Evolutionary conservation across 1,140 invertebrate species (phyloP).

Genomic region (Bombus polaris): DNA sequence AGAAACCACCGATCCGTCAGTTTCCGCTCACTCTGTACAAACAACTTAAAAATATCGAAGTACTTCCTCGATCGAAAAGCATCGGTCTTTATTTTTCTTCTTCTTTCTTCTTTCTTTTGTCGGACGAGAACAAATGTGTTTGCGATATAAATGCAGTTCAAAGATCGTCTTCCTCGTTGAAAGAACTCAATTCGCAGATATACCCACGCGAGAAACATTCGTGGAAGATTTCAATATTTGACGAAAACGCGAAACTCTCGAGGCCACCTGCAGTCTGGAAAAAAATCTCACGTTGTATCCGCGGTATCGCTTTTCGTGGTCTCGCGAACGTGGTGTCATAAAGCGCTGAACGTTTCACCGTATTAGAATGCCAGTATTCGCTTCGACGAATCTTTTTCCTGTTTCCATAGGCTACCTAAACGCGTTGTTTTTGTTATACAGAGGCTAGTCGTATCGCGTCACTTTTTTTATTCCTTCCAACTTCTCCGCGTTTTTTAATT

Average conservation of each 20-base stretch:
- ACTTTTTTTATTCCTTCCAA: background rate
- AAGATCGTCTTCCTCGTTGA: conserved; percentile 4
- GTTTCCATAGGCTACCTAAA: background rate
- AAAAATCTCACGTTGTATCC: conserved; percentile 10
- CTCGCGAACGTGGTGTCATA: background rate
- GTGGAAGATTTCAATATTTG: background rate
- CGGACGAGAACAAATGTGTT: background rate
- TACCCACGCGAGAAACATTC: background rate
- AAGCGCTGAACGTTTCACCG: background rate
- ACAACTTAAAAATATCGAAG: background rate
- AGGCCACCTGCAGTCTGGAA: background rate
- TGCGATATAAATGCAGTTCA: conserved; percentile 10
- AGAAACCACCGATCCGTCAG: background rate
- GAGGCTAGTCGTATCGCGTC: too few species aligned
- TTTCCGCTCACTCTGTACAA: too few species aligned
- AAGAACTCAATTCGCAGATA: background rate
- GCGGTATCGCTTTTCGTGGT: conserved; percentile 15
- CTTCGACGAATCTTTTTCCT: background rate
- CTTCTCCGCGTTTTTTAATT: background rate
- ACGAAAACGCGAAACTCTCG: conserved; percentile 32
- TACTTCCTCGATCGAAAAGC: background rate
- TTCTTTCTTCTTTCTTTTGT: background rate
- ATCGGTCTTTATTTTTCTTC: background rate
- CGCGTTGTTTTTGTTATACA: background rate
- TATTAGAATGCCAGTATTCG: background rate